Base-by-base conservation (phyloP, 1,140 invertebrate genomes). In the Sarcophaga bullata region DNA sequence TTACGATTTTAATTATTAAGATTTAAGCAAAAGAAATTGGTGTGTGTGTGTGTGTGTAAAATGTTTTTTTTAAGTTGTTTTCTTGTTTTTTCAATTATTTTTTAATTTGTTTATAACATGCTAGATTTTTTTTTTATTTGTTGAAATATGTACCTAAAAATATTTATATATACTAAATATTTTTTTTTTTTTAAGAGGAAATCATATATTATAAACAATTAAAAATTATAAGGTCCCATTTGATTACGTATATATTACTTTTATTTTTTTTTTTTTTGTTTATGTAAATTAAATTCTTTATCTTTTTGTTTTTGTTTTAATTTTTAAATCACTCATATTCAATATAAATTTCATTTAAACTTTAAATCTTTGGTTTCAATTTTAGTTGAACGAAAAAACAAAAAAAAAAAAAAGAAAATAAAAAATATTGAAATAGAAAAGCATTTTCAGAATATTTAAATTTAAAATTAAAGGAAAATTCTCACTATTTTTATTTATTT, bases 201-300 rank as follows among this genome's bases (percentile, higher is more conserved):
- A 68, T 19, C 19, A 68, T 19, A 48, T 25, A 68, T 37, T 4
- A 37, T 37, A 37, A 37, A 37, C 17, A 78, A 78, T 50, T 78
- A 78, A 78, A 78, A 78, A 78, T 50, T 9, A 78, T 19, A 83
- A 83, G 78, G 78, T 83, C 82, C 82, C 82, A 83, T 83, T 83
- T 81, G 82, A 83, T 83, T 83, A 81, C 78, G 82, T 80, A 83
- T 83, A 50, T 73, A 50, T 81, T n/a, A n/a, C n/a, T n/a, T n/a
- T n/a, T n/a, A n/a, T n/a, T n/a, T n/a, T n/a, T n/a, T n/a, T 47
- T 68, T 58, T 48, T 8, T 52, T 58, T 81, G 25, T 68, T 46
- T 73, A 73, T 37, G 48, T 17, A 3, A 76, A 17, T 15, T 76
- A 49, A 47, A 17, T 49, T 48, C 13, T 17, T 76, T 9, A 68